phyloP scores from a whole-genome alignment of 2,888 invertebrate species.

The Pyralis farinalis region DNA sequence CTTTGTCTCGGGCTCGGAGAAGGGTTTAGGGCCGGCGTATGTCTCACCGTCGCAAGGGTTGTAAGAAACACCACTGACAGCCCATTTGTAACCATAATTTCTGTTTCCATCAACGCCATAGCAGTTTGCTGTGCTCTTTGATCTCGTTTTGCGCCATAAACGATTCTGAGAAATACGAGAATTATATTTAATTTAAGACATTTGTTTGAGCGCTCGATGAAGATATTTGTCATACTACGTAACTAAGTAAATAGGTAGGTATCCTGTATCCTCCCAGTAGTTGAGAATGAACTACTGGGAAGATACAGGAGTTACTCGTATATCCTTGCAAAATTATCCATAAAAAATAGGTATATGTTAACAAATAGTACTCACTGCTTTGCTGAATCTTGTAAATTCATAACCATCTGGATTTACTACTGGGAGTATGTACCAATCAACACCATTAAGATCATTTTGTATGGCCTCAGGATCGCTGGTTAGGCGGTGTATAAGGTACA shows the following conservation, averaged over 20 bases:
- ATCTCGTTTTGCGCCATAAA: conserved; percentile 84
- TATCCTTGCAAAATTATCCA: no score
- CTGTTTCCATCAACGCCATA: conserved; percentile 85
- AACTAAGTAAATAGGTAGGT: no score
- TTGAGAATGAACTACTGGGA: no score
- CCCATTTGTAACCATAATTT: conserved; percentile 87
- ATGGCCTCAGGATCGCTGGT: conserved; percentile 45
- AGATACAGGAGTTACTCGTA: no score
- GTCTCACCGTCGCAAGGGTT: conserved; percentile 80
- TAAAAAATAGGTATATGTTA: no score
- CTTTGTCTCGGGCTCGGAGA: conserved; percentile 83
- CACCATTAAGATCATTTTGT: conserved; percentile 69
- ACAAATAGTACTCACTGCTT: conserved; percentile 56
- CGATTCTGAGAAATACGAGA: conserved; percentile 72
- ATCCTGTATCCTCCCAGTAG: no score
- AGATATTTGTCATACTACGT: neutral
- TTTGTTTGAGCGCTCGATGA: no score
- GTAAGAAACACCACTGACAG: conserved; percentile 82
- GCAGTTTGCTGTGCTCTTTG: conserved; percentile 57
- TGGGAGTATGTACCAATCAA: conserved; percentile 86
- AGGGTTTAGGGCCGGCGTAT: conserved; percentile 80
- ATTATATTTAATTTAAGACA: no score
- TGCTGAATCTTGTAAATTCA: conserved; percentile 73
- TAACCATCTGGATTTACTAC: conserved; percentile 88
- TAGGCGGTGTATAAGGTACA: conserved; percentile 80